Base-by-base conservation (phyloP, 2,888 invertebrate species). In the Diogma glabrata region DNA sequence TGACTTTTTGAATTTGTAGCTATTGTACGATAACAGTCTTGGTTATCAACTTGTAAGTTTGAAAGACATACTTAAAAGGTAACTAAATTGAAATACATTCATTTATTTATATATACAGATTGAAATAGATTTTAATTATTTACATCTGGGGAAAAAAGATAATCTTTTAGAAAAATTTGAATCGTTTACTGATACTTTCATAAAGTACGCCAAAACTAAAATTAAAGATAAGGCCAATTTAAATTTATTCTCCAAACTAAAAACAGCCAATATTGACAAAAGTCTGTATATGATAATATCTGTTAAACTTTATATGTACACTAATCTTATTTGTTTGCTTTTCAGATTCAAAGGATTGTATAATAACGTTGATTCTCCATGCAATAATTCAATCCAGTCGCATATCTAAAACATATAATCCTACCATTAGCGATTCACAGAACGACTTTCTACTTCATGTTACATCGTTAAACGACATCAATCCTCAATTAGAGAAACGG, bases 41-140 rank as follows among this genome's bases (percentile, higher is more conserved):
- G n/a, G n/a, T n/a, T n/a, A n/a, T n/a, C n/a, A n/a, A n/a, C n/a
- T n/a, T n/a, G n/a, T n/a, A n/a, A n/a, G n/a, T n/a, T n/a, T n/a
- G n/a, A n/a, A n/a, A n/a, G n/a, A n/a, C n/a, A n/a, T n/a, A n/a
- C n/a, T n/a, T n/a, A n/a, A n/a, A n/a, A n/a, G n/a, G n/a, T n/a
- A n/a, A n/a, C n/a, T n/a, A n/a, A n/a, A n/a, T n/a, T n/a, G n/a
- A n/a, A n/a, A n/a, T n/a, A n/a, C n/a, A n/a, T n/a, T n/a, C n/a
- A n/a, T n/a, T n/a, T n/a, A n/a, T n/a, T n/a, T n/a, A n/a, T n/a
- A n/a, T n/a, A n/a, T n/a, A n/a, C n/a, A n/a, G n/a, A 43, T 19
- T 8, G 43, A 43, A 43, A 43, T 22, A 3, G 43, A 43, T 43
- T 43, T 43, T 3, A 43, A 19, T 40, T 40, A 40, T 40, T 19